These are phyloP conservation scores for Andrena praecox DNA, from an alignment of 2,888 invertebrate genomes.

Conservation along the genomic window DNA sequence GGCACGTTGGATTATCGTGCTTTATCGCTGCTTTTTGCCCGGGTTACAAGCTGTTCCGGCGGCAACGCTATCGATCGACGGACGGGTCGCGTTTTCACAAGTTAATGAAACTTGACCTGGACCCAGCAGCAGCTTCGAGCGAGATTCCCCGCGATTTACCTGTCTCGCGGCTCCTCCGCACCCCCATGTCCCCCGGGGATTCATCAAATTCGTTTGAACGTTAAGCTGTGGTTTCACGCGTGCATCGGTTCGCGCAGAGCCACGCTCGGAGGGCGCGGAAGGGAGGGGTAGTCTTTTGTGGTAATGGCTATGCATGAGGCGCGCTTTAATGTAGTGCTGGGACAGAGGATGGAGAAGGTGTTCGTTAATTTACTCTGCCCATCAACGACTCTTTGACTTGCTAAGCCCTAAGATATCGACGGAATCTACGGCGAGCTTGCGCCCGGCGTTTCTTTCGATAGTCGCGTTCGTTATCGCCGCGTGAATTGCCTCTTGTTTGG, in stretches of 20 bases:
- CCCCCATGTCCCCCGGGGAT: too few species aligned
- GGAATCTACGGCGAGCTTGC: too few species aligned
- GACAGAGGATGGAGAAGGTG: too few species aligned
- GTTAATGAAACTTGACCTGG: conserved; percentile 48
- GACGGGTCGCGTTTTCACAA: conserved; percentile 53
- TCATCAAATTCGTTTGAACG: not conserved
- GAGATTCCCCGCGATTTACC: conserved; percentile 22
- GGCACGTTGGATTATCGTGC: conserved; percentile 54
- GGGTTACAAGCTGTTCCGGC: conserved; percentile 51
- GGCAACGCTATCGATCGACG: conserved; percentile 49
- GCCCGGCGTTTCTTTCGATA: not conserved
- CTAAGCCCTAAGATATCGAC: too few species aligned
- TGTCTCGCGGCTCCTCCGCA: too few species aligned
- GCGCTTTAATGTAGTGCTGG: too few species aligned
- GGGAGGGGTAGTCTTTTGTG: too few species aligned
- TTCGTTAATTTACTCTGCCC: too few species aligned
- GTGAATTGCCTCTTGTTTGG: conserved; percentile 23
- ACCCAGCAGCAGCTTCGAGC: not conserved
- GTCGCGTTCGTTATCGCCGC: not conserved
- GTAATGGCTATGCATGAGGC: too few species aligned
- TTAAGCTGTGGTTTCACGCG: not conserved
- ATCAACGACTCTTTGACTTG: too few species aligned
- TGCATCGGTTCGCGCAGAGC: too few species aligned
- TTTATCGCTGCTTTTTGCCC: conserved; percentile 62
- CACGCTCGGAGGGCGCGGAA: too few species aligned